Base-by-base conservation (phyloP, 2,113 vertebrate genomes). In the Pelusios castaneus region DNA sequence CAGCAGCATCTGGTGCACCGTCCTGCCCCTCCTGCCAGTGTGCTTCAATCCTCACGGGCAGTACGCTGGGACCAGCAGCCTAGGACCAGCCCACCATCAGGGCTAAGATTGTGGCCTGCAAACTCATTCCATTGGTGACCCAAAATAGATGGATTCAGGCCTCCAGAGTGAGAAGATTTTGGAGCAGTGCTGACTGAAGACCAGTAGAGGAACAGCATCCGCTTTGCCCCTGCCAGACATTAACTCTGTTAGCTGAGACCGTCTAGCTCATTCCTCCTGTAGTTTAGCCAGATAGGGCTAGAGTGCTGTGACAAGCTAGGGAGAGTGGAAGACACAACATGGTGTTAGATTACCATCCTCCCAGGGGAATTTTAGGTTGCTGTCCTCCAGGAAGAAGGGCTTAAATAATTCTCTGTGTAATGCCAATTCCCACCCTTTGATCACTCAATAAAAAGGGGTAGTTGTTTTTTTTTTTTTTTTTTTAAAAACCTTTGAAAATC, bases 331-430 rank as follows among this genome's bases (percentile, higher is more conserved):
- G 91, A 14, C 83, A 10, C 55, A 80, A 38, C 76, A 76, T 1
- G 82, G 87, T 56, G 92, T 97, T 97, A 96, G 95, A 97, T 97
- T 95, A 91, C 67, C 87, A 94, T 77, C 21, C 27, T 79, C 85
- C 91, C 29, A 25, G 34, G 87, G 92, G 95, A 82, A 89, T 58
- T 87, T 60, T 95, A 95, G 94, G 93, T 92, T 96, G 83, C 86
- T 85, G 75, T 83, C 93, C 95, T 89, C 87, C 70, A 7, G 47
- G 83, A 84, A 81, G 73, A 85, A 79, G 87, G 81, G 87, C 85
- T 91, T 96, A 87, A 96, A 97, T 97, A 97, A 97, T 97, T 97
- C 95, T 91, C 43, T 97, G 90, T 96, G 94, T 95, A 45, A 56
- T 88, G 92, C 89, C 94, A 95, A 24, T 90, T 52, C 82, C 52